Evolutionary conservation across 2,888 invertebrate genomes (phyloP).

Genomic region (Acleris literana): DNA sequence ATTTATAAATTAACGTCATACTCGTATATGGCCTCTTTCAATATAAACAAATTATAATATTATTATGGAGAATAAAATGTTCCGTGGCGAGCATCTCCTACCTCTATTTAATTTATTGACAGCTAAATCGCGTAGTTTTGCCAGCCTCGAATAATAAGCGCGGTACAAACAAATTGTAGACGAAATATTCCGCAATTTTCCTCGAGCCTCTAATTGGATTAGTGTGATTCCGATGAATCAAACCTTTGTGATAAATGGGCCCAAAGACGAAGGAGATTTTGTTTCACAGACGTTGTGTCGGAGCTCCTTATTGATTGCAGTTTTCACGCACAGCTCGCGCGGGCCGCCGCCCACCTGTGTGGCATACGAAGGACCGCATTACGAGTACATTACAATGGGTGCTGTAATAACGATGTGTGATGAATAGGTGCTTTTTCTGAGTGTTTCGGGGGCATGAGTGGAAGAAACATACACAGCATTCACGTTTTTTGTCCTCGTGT

Average conservation of each 20-base stretch:
- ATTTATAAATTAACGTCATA: no score
- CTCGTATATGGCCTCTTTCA: no score
- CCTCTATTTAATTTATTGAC: conserved; percentile 27
- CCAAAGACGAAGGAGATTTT: conserved; percentile 44
- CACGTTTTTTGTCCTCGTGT: no score
- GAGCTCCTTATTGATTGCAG: conserved; percentile 31
- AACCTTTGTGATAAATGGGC: conserved; percentile 55
- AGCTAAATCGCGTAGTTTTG: conserved; percentile 30
- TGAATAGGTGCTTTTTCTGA: conserved; percentile 13
- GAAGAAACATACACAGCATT: neutral
- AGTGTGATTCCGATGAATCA: conserved; percentile 58
- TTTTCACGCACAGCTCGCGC: conserved; percentile 29
- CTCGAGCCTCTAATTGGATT: conserved; percentile 53
- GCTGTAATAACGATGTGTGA: conserved; percentile 21
- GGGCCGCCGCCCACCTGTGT: conserved; percentile 19
- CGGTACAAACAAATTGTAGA: conserved; percentile 31
- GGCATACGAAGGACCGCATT: conserved; percentile 24
- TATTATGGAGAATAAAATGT: no score
- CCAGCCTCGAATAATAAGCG: conserved; percentile 33
- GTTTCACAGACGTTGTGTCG: conserved; percentile 28
- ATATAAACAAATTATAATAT: no score
- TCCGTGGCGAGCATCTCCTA: no score
- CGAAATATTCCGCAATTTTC: conserved; percentile 32
- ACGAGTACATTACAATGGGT: conserved; percentile 21
- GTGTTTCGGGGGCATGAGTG: neutral